Base-by-base conservation (phyloP, 2,797 vertebrate species). In the Crocidura indochinensis region DNA sequence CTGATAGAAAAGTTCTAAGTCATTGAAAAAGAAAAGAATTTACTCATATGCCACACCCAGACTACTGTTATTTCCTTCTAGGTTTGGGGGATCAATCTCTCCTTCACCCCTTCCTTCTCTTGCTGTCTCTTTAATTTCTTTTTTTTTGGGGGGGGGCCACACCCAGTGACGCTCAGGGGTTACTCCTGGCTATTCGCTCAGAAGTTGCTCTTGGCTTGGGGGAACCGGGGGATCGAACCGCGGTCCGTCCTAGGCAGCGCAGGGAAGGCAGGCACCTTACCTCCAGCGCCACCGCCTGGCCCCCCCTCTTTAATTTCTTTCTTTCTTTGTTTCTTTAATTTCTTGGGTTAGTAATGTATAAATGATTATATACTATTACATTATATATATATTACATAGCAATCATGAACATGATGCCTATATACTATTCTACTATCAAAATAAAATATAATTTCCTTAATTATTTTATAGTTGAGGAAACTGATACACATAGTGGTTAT, bases 321-420 rank as follows among this genome's bases (percentile, higher is more conserved):
- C n/a, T 38, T 38, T 38, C 6, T 2, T 17, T 10, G 6, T 38
- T 69, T 60, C 68, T 46, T 80, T 10, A 68, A n/a, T 67, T 92
- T 88, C 44, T 93, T 46, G 26, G 67, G 8, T 65, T 90, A 38
- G 74, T 72, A 27, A 86, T 71, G 86, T 71, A 71, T 65, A 60
- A 79, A 65, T 15, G 56, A 10, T 15, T 84, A 73, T 68, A 68
- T 75, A 60, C 67, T 44, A n/a, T 49, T 44, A 24, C 80, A n/a
- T 51, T 73, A 51, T 60, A 22, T 60, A 20, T 19, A 60, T 19
- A 6, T 7, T 20, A 22, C 19, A 20, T 60, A 8, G 15, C 56
- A 60, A 60, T 6, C 15, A 60, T 60, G 56, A 60, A 60, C 56
- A 60, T 69, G 14, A 47, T 47, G 19, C 46, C 17, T 74, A 1